phyloP scores from a whole-genome alignment of 92 coral and sea anemone genomes.

The Parazoanthus swiftii region DNA sequence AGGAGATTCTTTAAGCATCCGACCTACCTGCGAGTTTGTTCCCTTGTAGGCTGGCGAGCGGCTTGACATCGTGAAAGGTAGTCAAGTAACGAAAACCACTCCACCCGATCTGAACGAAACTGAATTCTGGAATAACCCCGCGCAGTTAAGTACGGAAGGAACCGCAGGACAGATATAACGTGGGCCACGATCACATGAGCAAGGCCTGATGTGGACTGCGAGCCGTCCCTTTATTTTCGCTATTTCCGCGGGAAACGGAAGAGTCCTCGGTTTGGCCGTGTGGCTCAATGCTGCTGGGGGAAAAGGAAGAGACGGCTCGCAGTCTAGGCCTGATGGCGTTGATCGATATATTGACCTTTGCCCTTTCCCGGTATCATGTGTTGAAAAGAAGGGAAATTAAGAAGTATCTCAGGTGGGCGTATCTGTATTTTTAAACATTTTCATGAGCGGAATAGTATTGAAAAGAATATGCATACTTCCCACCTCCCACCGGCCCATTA shows the following conservation, averaged over 20 bases:
- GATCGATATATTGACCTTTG: slow-evolving; percentile 34
- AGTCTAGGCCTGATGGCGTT: slow-evolving; percentile 9
- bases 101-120: not conserved
- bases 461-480: too few relatives aligned
- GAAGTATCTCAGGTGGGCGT: too few relatives aligned
- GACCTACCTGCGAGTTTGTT: slow-evolving; percentile 28
- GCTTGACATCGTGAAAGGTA: not conserved
- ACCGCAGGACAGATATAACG: slow-evolving; percentile 21
- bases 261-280: too few relatives aligned
- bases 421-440: too few relatives aligned
- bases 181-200: not conserved
- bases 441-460: too few relatives aligned
- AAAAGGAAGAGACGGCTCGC: too few relatives aligned
- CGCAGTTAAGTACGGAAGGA: not conserved
- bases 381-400: too few relatives aligned
- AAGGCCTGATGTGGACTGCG: not conserved
- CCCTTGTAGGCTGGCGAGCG: slow-evolving; percentile 40
- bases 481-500: too few relatives aligned
- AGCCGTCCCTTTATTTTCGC: too few relatives aligned
- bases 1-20: not conserved
- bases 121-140: not conserved
- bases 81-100: not conserved
- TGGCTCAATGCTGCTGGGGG: too few relatives aligned
- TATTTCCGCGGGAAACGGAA: too few relatives aligned
- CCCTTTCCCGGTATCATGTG: not conserved